phyloP scores from a whole-genome alignment of 30 jellyfish, hydroid and myxozoan genomes.

The Haliclystus octoradiatus region DNA sequence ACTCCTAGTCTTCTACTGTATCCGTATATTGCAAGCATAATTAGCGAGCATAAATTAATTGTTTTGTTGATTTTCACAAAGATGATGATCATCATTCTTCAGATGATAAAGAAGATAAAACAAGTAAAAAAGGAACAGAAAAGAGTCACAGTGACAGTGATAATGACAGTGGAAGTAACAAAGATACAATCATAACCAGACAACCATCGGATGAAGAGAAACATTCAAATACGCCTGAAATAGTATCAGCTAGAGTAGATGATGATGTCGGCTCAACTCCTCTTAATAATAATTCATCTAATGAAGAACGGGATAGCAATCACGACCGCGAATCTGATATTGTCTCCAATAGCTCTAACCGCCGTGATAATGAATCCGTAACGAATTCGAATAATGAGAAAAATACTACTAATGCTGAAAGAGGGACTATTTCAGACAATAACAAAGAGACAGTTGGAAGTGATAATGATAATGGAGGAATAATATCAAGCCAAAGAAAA shows the following conservation, averaged over 20 bases:
- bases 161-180: background rate
- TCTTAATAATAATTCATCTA: background rate
- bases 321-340: background rate
- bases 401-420: background rate
- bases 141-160: slow-evolving; percentile 3
- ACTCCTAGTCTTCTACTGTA: too few relatives aligned
- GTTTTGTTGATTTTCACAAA: too few relatives aligned
- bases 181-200: background rate
- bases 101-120: slow-evolving; percentile 6
- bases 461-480: background rate
- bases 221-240: background rate
- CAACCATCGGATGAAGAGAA: background rate
- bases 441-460: background rate
- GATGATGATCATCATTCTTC: too few relatives aligned
- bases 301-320: background rate
- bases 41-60: too few relatives aligned
- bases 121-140: slow-evolving; percentile 1
- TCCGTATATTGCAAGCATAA: too few relatives aligned
- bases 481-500: background rate
- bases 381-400: background rate
- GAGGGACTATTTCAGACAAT: background rate
- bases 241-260: background rate
- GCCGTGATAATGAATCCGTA: slow-evolving; percentile 1
- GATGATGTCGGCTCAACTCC: background rate
- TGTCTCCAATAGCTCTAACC: background rate